Evolutionary conservation across 2,888 invertebrate genomes (phyloP), one percentile per base, ranked within the genome.

Genomic region (Pherbina coryleti): DNA sequence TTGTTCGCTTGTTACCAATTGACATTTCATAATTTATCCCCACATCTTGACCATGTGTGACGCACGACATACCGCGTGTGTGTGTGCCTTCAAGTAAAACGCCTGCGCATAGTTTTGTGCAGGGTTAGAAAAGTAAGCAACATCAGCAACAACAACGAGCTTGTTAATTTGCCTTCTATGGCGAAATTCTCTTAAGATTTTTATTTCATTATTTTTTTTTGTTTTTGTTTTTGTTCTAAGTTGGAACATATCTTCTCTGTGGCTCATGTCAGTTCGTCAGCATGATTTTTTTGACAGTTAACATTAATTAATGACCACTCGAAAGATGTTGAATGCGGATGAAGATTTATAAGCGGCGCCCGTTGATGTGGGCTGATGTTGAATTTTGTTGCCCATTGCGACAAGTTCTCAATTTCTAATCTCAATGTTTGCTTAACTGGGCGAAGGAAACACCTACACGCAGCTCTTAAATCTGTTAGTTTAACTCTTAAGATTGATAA

Each of bases 1-100:
- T 49, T 44, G 44, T 34, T 37, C 9, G 67, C 67, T 78, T 79
- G 79, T 80, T 79, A 79, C 80, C 80, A 79, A 82, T 82, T 82
- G 81, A 79, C 79, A 80, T 80, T 82, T 82, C 79, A 80, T 80
- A 82, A 82, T 82, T 82, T 78, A 82, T 80, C 79, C 79, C 81
- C 67, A 67, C 62, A 62, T 62, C 73, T 28, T 60, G 73, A 34
- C 72, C 72, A 72, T 69, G 49, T 69, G n/a, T 19, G 55, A 55
- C 55, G 22, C n/a, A 55, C 55, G 55, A 55, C 55, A n/a, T 22
- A 14, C 70, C 14, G 14, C 17, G 28, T 49, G 73, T 62, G 73
- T 25, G 8, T 62, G 73, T 25, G 8, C 34, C 57, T 49, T 11
- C 31, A 34, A 22, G 53, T 70, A 25, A 25, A 60, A 73, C 73